Percentiles rank a stretch among this genome's conserved stretches.
phyloP scores from a whole-genome alignment of 2,113 vertebrate species.

The Microtus oregoni region DNA sequence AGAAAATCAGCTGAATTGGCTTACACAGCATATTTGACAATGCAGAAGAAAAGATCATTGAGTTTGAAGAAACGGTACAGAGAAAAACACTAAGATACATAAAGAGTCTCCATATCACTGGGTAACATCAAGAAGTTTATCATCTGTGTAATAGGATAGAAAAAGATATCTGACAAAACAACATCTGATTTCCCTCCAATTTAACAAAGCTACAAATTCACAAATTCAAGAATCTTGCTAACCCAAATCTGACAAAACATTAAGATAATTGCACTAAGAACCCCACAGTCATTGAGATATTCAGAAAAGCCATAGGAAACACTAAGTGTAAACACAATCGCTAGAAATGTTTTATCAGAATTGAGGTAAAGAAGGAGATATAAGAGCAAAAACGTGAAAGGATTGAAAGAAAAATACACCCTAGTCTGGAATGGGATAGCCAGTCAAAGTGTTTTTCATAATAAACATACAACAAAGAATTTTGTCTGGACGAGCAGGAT shows the following conservation, averaged over 20 bases:
- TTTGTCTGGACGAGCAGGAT: background rate
- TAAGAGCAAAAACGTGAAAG: constrained; percentile 9
- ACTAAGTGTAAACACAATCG: background rate
- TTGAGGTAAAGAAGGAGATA: background rate
- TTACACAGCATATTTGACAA: constrained; percentile 9
- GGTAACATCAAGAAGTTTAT: constrained; percentile 20
- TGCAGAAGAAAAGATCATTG: constrained; percentile 2
- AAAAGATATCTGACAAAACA: background rate
- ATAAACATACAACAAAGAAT: background rate
- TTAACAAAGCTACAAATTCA: background rate
- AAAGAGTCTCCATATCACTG: background rate
- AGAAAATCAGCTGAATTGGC: background rate
- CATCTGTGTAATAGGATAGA: background rate
- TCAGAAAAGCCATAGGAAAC: background rate
- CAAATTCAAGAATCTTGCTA: background rate
- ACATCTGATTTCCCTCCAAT: background rate
- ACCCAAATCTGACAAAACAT: background rate
- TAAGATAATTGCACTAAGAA: background rate
- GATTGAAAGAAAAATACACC: background rate
- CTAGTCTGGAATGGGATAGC: background rate
- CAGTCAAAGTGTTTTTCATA: constrained; percentile 20
- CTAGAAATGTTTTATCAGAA: background rate
- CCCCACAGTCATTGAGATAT: background rate
- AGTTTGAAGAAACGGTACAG: background rate
- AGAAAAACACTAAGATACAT: background rate